These are phyloP conservation scores for Pseudanteris insignis DNA, from an alignment of 2,888 invertebrate species.

Conservation along the genomic window DNA sequence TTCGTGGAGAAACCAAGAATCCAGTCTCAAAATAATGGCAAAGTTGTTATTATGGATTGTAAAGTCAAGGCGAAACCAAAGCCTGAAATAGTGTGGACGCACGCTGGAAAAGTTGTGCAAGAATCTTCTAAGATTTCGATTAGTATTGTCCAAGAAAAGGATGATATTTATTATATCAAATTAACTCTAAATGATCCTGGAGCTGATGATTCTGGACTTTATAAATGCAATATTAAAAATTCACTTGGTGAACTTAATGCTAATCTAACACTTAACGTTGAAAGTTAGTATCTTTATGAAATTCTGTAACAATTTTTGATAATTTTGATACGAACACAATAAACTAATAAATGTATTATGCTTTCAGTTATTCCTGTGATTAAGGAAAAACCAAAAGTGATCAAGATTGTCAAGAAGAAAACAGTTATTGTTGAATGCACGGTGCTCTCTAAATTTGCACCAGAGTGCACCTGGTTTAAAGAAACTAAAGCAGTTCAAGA, in stretches of 20 bases:
- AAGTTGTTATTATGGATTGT: slow-evolving; percentile 88
- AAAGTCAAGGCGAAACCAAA: slow-evolving; percentile 84
- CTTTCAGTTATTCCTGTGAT: slow-evolving; percentile 87
- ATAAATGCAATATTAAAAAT: slow-evolving; percentile 98
- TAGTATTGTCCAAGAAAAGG: slow-evolving; percentile 75
- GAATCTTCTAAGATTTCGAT: slow-evolving; percentile 85
- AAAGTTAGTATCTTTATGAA: slow-evolving; percentile 76
- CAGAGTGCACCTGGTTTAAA: slow-evolving; percentile 93
- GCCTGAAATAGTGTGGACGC: slow-evolving; percentile 84
- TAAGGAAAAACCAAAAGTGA: slow-evolving; percentile 90
- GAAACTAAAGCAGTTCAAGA: slow-evolving; percentile 82
- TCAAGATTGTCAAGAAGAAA: slow-evolving; percentile 90
- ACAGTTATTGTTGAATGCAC: slow-evolving; percentile 93
- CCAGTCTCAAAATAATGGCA: slow-evolving; percentile 83
- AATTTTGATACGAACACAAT: neutral
- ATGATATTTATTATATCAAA: slow-evolving; percentile 86
- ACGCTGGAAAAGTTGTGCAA: slow-evolving; percentile 80
- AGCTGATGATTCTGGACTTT: slow-evolving; percentile 94
- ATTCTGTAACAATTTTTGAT: neutral
- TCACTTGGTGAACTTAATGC: slow-evolving; percentile 95
- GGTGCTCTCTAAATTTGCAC: slow-evolving; percentile 92
- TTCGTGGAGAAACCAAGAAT: slow-evolving; percentile 92
- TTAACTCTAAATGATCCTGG: slow-evolving; percentile 90
- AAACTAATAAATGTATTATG: neutral
- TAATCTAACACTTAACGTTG: slow-evolving; percentile 96